Percentiles rank a stretch among this genome's conserved stretches.
Conservation (phyloP, 1,140 invertebrate genomes). For the Lethocerus indicus region DNA sequence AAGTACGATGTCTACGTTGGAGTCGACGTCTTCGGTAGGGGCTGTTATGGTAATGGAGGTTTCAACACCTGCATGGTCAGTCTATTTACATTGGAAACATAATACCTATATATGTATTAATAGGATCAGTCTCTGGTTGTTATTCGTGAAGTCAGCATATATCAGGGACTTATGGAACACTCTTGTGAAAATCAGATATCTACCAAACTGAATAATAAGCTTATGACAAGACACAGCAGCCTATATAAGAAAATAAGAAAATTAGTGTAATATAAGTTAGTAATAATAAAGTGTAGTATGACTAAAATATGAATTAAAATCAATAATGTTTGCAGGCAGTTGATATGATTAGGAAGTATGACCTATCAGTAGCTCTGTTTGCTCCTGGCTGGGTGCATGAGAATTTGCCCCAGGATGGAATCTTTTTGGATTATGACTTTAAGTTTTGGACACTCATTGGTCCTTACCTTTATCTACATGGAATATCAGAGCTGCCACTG, state of each 20-base stretch:
- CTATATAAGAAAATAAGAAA: neutral
- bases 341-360: conserved; percentile 38
- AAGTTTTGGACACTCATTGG: conserved; percentile 61
- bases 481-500: conserved; percentile 41
- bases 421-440: conserved; percentile 50
- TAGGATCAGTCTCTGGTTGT: too few relatives aligned
- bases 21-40: conserved; percentile 88
- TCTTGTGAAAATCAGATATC: too few relatives aligned
- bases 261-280: too few relatives aligned
- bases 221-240: neutral
- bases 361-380: conserved; percentile 79
- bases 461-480: conserved; percentile 44
- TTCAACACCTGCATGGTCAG: conserved; percentile 60
- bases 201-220: too few relatives aligned
- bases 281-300: too few relatives aligned
- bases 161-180: too few relatives aligned
- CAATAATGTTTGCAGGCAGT: conserved; percentile 55
- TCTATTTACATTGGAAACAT: too few relatives aligned
- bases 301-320: neutral
- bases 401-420: conserved; percentile 25
- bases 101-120: too few relatives aligned
- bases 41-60: conserved; percentile 68
- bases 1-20: conserved; percentile 73
- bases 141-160: too few relatives aligned
- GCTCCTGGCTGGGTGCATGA: conserved; percentile 87